Evolutionary conservation across 2,113 vertebrate species (phyloP), one percentile per base, ranked within the genome.

Genomic region (Psittacara wagleri): DNA sequence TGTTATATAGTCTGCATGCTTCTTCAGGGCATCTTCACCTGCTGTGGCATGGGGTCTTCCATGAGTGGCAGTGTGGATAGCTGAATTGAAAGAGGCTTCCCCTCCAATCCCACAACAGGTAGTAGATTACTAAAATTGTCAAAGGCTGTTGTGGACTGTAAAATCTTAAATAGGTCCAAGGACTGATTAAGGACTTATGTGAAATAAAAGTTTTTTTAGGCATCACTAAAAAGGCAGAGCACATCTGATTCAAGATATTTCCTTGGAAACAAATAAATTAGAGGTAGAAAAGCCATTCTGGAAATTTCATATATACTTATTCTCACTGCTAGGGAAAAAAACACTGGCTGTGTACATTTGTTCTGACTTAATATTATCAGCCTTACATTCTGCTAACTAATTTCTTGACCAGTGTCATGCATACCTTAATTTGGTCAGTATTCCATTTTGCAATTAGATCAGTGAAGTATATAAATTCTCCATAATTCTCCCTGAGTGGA

Each of bases 21-120:
- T 18, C 43, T 76, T 43, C 43, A n/a, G 29, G 44, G 8, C 7
- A 49, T 22, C 31, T 86, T 28, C 35, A 27, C 46, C 17, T 37
- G 33, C 17, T 52, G 5, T 11, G 33, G 13, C 4, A 10, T 33
- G 20, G 7, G 10, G 46, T 52, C 44, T 27, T 78, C 37, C 19
- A 61, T 2, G 1, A 20, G 31, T 1, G 0, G 5, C 28, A 68
- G 9, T 31, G 63, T 59, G 44, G 25, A 25, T 20, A 41, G 55
- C 31, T 57, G 28, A 82, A 44, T 0, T 44, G 20, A 75, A 51
- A 17, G 17, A 44, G 6, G 9, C 10, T 78, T 48, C 14, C 18
- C 25, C 5, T 11, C 1, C 15, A 57, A n/a, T n/a, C 28, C 6
- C 12, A 4, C 31, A 79, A 14, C 39, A 41, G 1, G 5, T 20